phyloP scores from a whole-genome alignment of 2,113 vertebrate genomes.

The Ammodytes dubius region DNA sequence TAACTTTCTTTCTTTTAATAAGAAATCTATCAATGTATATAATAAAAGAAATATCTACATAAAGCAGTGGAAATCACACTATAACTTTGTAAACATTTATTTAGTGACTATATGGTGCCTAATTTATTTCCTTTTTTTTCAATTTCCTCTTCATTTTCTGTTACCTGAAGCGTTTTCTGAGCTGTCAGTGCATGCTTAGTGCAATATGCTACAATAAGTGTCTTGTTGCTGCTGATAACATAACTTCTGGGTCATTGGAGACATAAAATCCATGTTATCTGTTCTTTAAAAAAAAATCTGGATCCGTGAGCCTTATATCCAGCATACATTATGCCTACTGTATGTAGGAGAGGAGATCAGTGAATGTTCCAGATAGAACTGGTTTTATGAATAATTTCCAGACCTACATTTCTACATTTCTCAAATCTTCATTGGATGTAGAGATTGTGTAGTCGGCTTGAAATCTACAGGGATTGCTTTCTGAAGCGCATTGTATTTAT shows the following conservation, averaged over 20 bases:
- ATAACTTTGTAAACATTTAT: neutral
- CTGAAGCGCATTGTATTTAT: neutral
- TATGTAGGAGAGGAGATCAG: neutral
- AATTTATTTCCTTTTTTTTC: conserved; percentile 4
- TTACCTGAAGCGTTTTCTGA: neutral
- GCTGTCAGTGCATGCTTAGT: neutral
- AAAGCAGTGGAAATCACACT: no score
- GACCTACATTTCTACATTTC: neutral
- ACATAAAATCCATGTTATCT: conserved; percentile 10
- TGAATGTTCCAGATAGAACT: neutral
- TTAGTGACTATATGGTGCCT: neutral
- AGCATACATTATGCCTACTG: no score
- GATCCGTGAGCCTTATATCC: no score
- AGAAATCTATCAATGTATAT: no score
- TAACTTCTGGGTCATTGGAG: neutral
- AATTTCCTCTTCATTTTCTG: neutral
- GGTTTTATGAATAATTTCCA: neutral
- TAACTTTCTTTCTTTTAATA: no score
- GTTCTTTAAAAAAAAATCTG: neutral
- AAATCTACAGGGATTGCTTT: neutral
- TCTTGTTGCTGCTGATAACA: neutral
- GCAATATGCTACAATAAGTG: neutral
- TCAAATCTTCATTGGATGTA: neutral
- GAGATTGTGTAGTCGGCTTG: neutral
- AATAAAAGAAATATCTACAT: no score